Evolutionary conservation across 1,140 invertebrate genomes (phyloP).

Genomic region (Drosophila kurseongensis): DNA sequence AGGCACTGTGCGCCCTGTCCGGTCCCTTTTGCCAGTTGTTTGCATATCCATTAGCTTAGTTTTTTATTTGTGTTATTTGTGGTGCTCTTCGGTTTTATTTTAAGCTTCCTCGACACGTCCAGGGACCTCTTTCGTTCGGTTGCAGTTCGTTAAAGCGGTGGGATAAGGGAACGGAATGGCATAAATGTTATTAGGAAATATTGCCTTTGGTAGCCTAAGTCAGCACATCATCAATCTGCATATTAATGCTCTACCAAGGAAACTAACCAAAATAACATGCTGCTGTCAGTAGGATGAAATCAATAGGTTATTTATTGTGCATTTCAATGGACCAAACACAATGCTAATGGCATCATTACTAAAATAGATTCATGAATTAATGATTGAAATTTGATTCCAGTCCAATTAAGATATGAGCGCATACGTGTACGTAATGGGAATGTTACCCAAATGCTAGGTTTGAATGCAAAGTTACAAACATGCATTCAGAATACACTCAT

Average conservation of each 20-base stretch:
- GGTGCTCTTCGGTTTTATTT: constrained; percentile 38
- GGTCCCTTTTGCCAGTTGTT: constrained; percentile 62
- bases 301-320: constrained; percentile 18
- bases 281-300: constrained; percentile 4
- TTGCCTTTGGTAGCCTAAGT: background rate
- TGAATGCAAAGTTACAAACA: background rate
- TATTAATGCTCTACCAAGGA: constrained; percentile 23
- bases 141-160: constrained; percentile 43
- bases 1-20: constrained; percentile 54
- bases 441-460: constrained; percentile 6
- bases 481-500: background rate
- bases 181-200: constrained; percentile 41
- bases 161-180: constrained; percentile 1
- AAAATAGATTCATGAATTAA: constrained; percentile 20
- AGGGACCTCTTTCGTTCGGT: constrained; percentile 21
- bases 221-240: constrained; percentile 33
- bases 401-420: constrained; percentile 15
- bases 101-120: constrained; percentile 9
- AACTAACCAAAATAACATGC: constrained; percentile 5
- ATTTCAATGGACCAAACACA: background rate
- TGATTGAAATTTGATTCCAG: constrained; percentile 21
- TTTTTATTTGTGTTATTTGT: constrained; percentile 36
- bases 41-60: constrained; percentile 64
- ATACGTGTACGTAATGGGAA: background rate
- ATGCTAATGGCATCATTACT: constrained; percentile 25